A percentile compares a stretch with the other conserved stretches of the same genome.
Evolutionary conservation across 2,797 vertebrate genomes (phyloP).

Genomic region (Margarornis squamiger): DNA sequence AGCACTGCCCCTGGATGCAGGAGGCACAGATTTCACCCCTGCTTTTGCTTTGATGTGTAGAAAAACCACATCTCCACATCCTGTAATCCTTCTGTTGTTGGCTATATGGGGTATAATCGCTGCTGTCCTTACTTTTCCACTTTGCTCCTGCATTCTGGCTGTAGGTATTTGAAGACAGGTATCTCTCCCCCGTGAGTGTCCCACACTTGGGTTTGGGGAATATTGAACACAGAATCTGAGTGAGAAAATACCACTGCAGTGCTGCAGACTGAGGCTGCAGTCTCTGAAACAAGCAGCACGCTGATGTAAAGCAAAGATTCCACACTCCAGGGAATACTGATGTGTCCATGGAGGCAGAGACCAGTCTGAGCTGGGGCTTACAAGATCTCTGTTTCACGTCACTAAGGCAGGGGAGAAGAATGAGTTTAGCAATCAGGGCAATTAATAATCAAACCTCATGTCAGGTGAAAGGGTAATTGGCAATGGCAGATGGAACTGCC

Average conservation of each 20-base stretch:
- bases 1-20: neutral
- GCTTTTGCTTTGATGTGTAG: neutral
- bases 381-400: neutral
- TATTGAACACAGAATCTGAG: neutral
- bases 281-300: neutral
- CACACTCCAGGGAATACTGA: neutral
- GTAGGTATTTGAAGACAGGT: neutral
- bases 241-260: neutral
- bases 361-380: neutral
- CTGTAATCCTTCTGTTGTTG: neutral
- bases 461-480: conserved; percentile 45
- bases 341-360: accelerated
- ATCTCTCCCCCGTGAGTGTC: accelerated
- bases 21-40: neutral
- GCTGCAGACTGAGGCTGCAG: neutral
- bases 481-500: conserved; percentile 2
- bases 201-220: neutral
- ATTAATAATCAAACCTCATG: neutral
- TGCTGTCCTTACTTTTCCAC: neutral
- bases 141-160: neutral
- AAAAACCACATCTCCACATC: neutral
- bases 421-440: neutral
- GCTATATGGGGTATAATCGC: accelerated
- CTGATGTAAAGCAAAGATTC: neutral
- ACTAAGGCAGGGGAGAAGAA: neutral